Evolutionary conservation across 2,113 vertebrate species (phyloP).

Genomic region (Emydocephalus ijimae): DNA sequence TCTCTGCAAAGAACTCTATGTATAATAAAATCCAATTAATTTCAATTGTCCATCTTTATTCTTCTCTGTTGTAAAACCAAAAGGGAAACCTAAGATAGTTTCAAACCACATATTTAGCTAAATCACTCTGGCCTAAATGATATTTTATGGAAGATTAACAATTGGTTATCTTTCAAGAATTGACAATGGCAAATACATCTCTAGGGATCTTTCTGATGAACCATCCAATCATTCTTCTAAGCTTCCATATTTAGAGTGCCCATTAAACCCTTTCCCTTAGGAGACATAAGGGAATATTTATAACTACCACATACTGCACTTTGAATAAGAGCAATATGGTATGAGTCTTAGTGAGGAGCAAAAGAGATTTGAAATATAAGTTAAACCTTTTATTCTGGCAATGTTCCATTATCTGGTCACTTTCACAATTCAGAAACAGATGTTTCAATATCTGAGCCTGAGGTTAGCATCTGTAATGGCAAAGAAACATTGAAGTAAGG

Average conservation of each 20-base stretch:
- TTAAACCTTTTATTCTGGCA: background rate
- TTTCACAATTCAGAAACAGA: background rate
- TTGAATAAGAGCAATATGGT: background rate
- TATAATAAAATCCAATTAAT: slow-evolving; percentile 14
- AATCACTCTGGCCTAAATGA: slow-evolving; percentile 21
- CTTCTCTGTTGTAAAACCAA: slow-evolving; percentile 16
- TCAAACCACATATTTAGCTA: slow-evolving; percentile 25
- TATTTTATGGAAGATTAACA: slow-evolving; percentile 28
- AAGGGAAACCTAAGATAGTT: background rate
- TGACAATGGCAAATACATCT: slow-evolving; percentile 7
- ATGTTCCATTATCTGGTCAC: background rate
- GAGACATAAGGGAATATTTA: slow-evolving; percentile 8
- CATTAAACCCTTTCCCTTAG: slow-evolving; percentile 1
- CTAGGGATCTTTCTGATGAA: slow-evolving; percentile 7
- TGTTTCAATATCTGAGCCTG: background rate
- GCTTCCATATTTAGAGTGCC: background rate
- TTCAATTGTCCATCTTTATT: background rate
- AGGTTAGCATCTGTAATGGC: background rate
- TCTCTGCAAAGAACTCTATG: background rate
- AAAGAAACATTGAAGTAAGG: background rate
- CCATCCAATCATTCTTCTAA: background rate
- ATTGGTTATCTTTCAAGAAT: slow-evolving; percentile 7
- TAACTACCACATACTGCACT: slow-evolving; percentile 1
- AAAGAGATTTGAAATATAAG: background rate
- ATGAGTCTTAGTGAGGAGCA: background rate